phyloP scores from a whole-genome alignment of 1,140 invertebrate genomes.

The Hydropsyche tenuis region DNA sequence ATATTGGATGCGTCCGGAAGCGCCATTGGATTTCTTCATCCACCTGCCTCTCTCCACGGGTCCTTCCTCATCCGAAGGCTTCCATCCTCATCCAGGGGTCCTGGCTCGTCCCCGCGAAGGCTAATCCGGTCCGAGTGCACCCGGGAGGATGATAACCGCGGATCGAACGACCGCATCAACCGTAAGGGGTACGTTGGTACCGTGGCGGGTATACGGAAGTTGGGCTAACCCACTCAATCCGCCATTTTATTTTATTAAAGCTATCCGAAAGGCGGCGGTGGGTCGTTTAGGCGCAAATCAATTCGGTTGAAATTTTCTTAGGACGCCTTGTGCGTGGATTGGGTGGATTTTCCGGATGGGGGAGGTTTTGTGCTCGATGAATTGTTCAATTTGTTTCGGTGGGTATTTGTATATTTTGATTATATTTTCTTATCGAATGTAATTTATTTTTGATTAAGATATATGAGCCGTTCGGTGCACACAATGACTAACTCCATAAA shows the following conservation, averaged over 20 bases:
- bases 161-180: conserved; percentile 12
- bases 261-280: neutral
- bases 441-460: too few relatives aligned
- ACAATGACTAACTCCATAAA: too few relatives aligned
- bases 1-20: conserved; percentile 40
- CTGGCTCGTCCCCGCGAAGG: conserved; percentile 4
- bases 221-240: conserved; percentile 16
- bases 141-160: conserved; percentile 40
- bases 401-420: neutral
- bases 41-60: conserved; percentile 29
- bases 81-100: conserved; percentile 28
- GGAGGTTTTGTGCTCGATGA: too few relatives aligned
- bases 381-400: too few relatives aligned
- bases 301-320: neutral
- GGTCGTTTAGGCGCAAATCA: conserved; percentile 6
- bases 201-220: too few relatives aligned
- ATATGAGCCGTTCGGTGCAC: too few relatives aligned
- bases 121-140: conserved; percentile 46
- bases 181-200: too few relatives aligned
- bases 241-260: conserved; percentile 24
- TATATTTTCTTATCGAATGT: too few relatives aligned
- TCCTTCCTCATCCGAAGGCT: conserved; percentile 43
- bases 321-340: neutral
- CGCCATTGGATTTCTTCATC: conserved; percentile 10
- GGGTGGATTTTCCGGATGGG: neutral